Conservation (phyloP, 2,797 vertebrate species). For the Phataginus tricuspis region DNA sequence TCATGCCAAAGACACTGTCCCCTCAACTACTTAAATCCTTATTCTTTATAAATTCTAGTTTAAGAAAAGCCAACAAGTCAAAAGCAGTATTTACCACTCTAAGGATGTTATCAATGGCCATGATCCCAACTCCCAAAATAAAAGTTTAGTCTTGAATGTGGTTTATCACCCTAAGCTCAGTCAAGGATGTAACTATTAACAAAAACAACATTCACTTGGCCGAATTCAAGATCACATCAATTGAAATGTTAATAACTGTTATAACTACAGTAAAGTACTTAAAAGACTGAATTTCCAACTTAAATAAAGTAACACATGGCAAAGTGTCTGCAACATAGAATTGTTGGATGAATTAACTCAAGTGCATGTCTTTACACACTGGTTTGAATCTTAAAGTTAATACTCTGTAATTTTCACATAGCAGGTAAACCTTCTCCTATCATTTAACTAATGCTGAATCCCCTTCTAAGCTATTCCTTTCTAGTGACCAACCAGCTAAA, state of each 20-base stretch:
- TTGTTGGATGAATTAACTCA: conserved; percentile 17
- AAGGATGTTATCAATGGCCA: not conserved
- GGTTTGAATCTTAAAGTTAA: conserved; percentile 17
- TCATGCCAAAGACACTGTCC: not conserved
- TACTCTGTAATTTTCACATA: conserved; percentile 34
- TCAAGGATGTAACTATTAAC: not conserved
- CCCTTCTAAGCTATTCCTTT: conserved; percentile 13
- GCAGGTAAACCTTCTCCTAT: conserved; percentile 29
- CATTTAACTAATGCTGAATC: conserved; percentile 24
- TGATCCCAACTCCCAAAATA: conserved; percentile 15
- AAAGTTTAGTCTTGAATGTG: not conserved
- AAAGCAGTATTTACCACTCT: not conserved
- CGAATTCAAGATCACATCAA: conserved; percentile 41
- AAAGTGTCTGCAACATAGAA: conserved; percentile 40
- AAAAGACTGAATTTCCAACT: conserved; percentile 14
- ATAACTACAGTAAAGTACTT: not conserved
- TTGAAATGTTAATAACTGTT: not conserved
- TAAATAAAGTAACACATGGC: conserved; percentile 44
- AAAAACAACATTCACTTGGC: conserved; percentile 20
- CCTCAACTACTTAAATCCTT: not conserved
- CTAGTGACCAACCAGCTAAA: not conserved
- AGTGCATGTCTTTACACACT: conserved; percentile 19
- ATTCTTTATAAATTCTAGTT: conserved; percentile 16
- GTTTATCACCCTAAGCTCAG: not conserved
- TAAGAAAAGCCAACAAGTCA: not conserved